Conservation (phyloP, 1,140 invertebrate genomes). For the Drosophila bocqueti region DNA sequence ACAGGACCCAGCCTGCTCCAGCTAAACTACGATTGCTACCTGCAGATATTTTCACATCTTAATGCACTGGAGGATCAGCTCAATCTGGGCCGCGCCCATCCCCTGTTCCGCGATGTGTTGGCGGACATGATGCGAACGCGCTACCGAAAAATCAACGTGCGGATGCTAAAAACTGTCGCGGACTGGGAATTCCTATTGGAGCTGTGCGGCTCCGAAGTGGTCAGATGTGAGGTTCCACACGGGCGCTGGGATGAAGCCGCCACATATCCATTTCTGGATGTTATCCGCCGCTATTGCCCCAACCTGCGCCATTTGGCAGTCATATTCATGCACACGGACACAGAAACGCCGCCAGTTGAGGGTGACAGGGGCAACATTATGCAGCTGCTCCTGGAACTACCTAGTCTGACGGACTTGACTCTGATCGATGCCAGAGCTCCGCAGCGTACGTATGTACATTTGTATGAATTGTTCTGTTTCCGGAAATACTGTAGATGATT, state of each 20-base stretch:
- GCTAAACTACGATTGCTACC: slow-evolving; percentile 66
- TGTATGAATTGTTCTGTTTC: neutral
- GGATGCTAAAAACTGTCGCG: slow-evolving; percentile 39
- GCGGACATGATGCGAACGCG: slow-evolving; percentile 15
- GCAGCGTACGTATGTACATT: slow-evolving; percentile 31
- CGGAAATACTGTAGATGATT: neutral
- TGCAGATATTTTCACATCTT: slow-evolving; percentile 58
- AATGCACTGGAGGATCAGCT: slow-evolving; percentile 56
- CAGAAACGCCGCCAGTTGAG: slow-evolving; percentile 5
- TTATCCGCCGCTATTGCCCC: slow-evolving; percentile 40
- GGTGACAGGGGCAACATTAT: slow-evolving; percentile 35
- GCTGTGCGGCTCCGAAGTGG: slow-evolving; percentile 49
- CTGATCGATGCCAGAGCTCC: slow-evolving; percentile 58
- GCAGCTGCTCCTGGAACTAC: slow-evolving; percentile 26
- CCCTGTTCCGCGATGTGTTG: slow-evolving; percentile 40
- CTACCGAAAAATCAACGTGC: slow-evolving; percentile 49
- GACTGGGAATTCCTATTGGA: slow-evolving; percentile 61
- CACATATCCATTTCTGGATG: slow-evolving; percentile 46
- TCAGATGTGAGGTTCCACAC: slow-evolving; percentile 57
- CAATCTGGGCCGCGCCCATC: slow-evolving; percentile 58
- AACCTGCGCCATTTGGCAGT: slow-evolving; percentile 49
- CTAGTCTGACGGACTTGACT: slow-evolving; percentile 47
- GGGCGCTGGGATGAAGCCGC: slow-evolving; percentile 60
- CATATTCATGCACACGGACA: slow-evolving; percentile 58
- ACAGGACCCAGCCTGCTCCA: slow-evolving; percentile 43